phyloP scores from a whole-genome alignment of 1,140 invertebrate species.

The Calliopsis andreniformis region DNA sequence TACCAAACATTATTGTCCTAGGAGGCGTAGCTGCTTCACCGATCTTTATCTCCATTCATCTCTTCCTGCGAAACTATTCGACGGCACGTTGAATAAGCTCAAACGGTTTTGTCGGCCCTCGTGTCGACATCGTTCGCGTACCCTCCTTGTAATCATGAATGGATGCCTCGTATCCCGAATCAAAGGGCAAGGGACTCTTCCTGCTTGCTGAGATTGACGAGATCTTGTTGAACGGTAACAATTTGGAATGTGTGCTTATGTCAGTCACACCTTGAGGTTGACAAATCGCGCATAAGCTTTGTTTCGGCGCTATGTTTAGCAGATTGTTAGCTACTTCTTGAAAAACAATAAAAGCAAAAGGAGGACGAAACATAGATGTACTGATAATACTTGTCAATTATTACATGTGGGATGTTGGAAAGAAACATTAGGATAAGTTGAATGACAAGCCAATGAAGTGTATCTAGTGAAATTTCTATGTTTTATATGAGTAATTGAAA shows the following conservation, averaged over 20 bases:
- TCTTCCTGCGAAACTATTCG: conserved; percentile 26
- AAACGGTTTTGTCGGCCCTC: conserved; percentile 33
- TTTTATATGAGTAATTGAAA: too few relatives aligned
- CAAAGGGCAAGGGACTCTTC: conserved; percentile 37
- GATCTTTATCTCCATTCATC: conserved; percentile 42
- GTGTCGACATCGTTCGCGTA: conserved; percentile 9
- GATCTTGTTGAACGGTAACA: conserved; percentile 22
- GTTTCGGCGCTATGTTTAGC: too few relatives aligned
- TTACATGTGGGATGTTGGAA: too few relatives aligned
- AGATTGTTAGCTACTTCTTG: too few relatives aligned
- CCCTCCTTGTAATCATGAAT: conserved; percentile 21
- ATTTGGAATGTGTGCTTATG: background rate
- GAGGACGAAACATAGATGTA: too few relatives aligned
- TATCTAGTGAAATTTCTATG: too few relatives aligned
- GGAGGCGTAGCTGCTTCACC: background rate
- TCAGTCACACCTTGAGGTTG: background rate
- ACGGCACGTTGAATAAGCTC: conserved; percentile 39
- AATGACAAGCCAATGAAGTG: too few relatives aligned
- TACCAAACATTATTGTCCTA: conserved; percentile 26
- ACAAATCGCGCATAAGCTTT: background rate
- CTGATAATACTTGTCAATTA: too few relatives aligned
- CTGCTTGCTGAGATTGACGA: conserved; percentile 40
- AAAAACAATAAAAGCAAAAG: too few relatives aligned
- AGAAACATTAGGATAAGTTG: too few relatives aligned
- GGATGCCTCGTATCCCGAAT: conserved; percentile 25